Percentiles rank a stretch among this genome's conserved stretches.
Conservation (phyloP, 92 coral and sea anemone species). For the Anthopleura xanthogrammica region DNA sequence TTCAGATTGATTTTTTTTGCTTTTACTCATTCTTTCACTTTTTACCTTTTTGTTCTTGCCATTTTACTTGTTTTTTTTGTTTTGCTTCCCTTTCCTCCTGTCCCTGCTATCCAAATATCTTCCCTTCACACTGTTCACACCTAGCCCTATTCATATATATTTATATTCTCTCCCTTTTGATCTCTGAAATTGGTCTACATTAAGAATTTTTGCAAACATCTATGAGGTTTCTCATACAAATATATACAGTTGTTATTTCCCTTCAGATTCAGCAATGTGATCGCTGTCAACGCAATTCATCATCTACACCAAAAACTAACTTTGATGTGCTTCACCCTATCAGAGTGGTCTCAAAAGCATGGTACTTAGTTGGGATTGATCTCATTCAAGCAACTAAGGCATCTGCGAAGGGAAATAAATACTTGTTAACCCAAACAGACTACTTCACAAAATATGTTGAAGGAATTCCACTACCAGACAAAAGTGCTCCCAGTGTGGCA, state of each 20-base stretch:
- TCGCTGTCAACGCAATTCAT: constrained; percentile 29
- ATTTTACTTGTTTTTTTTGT: no score
- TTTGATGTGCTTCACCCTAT: constrained; percentile 38
- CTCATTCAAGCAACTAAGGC: constrained; percentile 16
- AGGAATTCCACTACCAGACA: constrained; percentile 53
- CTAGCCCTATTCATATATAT: no score
- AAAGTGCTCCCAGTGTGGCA: constrained; percentile 58
- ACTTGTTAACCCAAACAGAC: constrained; percentile 56
- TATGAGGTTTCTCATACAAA: neutral
- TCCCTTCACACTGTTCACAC: no score
- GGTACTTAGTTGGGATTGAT: constrained; percentile 45
- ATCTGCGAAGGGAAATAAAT: constrained; percentile 25
- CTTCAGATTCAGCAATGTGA: constrained; percentile 20
- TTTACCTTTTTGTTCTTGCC: no score
- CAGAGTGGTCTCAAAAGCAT: constrained; percentile 15
- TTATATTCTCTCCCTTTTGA: no score
- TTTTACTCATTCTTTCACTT: no score
- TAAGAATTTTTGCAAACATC: no score
- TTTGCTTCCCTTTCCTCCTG: no score
- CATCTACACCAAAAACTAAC: neutral
- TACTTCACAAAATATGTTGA: constrained; percentile 68
- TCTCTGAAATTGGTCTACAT: no score
- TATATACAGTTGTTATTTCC: no score
- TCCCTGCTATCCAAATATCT: no score
- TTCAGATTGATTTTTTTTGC: no score